Conservation (phyloP, 2,797 vertebrate species). For the Scarus forsteni region DNA sequence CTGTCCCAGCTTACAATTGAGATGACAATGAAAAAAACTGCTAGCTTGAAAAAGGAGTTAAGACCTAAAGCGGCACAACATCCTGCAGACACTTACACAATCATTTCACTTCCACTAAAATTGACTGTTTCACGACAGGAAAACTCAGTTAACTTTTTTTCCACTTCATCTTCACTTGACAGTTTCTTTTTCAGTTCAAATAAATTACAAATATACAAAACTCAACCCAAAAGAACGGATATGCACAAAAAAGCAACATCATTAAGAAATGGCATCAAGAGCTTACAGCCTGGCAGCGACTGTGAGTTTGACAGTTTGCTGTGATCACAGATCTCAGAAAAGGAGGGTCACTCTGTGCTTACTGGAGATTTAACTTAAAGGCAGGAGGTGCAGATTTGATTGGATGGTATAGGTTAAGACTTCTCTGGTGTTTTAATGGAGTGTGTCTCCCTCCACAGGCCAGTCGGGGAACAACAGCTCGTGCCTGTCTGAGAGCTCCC, state of each 20-base stretch:
- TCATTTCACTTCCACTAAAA: slow-evolving; percentile 22
- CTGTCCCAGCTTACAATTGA: not conserved
- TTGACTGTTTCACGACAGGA: slow-evolving; percentile 37
- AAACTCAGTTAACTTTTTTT: slow-evolving; percentile 17
- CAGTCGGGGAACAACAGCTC: slow-evolving; percentile 32
- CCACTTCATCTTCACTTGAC: slow-evolving; percentile 29
- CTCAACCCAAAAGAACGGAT: slow-evolving; percentile 33
- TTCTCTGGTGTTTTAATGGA: slow-evolving; percentile 35
- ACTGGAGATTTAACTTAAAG: not conserved
- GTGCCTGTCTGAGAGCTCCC: slow-evolving; percentile 46
- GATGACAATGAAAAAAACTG: not conserved
- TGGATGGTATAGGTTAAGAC: slow-evolving; percentile 12
- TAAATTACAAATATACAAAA: slow-evolving; percentile 77
- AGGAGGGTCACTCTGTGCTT: not conserved
- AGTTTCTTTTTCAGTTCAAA: slow-evolving; percentile 59
- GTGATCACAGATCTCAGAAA: slow-evolving; percentile 59
- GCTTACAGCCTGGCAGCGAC: not conserved
- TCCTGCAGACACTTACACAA: slow-evolving; percentile 19
- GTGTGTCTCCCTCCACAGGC: slow-evolving; percentile 48
- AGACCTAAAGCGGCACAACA: slow-evolving; percentile 14
- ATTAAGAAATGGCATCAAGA: slow-evolving; percentile 26
- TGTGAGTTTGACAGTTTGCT: slow-evolving; percentile 9
- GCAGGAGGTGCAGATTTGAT: slow-evolving; percentile 18
- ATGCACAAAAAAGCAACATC: slow-evolving; percentile 20
- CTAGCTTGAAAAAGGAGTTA: not conserved